Evolutionary conservation across 1,140 invertebrate species (phyloP).

Genomic region (Ceratosolen solmsi): DNA sequence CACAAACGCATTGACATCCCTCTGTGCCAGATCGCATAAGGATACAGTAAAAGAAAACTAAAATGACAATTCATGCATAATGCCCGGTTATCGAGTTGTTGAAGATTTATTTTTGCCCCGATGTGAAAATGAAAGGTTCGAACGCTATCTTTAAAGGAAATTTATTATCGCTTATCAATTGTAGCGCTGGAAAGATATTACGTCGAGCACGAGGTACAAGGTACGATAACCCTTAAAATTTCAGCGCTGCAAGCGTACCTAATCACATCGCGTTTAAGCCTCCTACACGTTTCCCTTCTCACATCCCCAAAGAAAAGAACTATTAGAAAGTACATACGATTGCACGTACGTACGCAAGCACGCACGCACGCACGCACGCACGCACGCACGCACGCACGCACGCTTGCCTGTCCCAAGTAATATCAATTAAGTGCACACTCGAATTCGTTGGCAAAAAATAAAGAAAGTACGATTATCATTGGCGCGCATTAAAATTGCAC

Average conservation of each 20-base stretch:
- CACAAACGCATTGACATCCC: neutral
- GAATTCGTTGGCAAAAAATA: neutral
- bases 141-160: too few relatives aligned
- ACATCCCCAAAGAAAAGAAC: neutral
- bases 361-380: neutral
- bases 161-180: too few relatives aligned
- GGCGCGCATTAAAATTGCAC: neutral
- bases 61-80: neutral
- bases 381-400: neutral
- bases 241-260: neutral
- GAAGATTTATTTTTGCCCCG: too few relatives aligned
- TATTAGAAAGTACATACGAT: neutral
- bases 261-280: neutral
- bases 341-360: too few relatives aligned
- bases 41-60: neutral
- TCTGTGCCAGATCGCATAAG: neutral
- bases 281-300: too few relatives aligned
- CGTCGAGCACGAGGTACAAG: neutral
- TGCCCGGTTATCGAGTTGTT: too few relatives aligned
- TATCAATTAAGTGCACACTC: neutral
- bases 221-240: neutral
- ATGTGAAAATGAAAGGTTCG: too few relatives aligned
- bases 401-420: neutral
- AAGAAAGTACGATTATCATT: neutral
- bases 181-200: too few relatives aligned